phyloP scores from a whole-genome alignment of 23 tunicate genomes.

The Phallusia fumigata region DNA sequence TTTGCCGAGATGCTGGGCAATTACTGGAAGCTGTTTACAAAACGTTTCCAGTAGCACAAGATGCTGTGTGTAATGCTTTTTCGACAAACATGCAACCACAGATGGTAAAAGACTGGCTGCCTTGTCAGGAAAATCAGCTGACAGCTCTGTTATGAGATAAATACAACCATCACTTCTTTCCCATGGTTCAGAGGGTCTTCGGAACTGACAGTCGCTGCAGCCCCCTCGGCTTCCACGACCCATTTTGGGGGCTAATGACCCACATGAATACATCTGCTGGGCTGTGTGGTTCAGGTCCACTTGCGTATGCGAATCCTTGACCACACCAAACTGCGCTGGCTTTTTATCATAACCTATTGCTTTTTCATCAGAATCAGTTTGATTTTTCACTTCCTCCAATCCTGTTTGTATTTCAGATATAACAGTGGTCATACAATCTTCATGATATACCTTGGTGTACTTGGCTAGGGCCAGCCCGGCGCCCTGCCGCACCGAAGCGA shows the following conservation, averaged over 20 bases:
- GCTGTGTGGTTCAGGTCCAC: slow-evolving; percentile 57
- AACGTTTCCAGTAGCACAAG: slow-evolving; percentile 71
- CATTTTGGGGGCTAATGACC: slow-evolving; percentile 94
- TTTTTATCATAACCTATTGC: slow-evolving; percentile 72
- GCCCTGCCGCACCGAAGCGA: slow-evolving; percentile 92
- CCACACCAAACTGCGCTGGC: slow-evolving; percentile 93
- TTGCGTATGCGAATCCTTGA: slow-evolving; percentile 43
- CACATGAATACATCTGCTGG: slow-evolving; percentile 96
- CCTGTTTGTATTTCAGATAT: slow-evolving; percentile 53
- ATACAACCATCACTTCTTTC: slow-evolving; percentile 92
- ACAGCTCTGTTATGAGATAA: slow-evolving; percentile 61
- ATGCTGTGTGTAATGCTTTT: slow-evolving; percentile 71
- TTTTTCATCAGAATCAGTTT: slow-evolving; percentile 51
- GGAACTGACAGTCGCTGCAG: slow-evolving; percentile 78
- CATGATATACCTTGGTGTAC: slow-evolving; percentile 66
- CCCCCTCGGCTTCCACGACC: slow-evolving; percentile 75
- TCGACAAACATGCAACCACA: slow-evolving; percentile 38
- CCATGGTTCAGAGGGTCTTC: slow-evolving; percentile 88
- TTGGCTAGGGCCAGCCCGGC: slow-evolving; percentile 85
- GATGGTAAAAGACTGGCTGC: slow-evolving; percentile 34
- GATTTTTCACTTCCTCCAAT: slow-evolving; percentile 51
- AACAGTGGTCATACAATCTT: slow-evolving; percentile 40
- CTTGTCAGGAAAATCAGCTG: slow-evolving; percentile 28
- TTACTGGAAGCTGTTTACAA: slow-evolving; percentile 78
- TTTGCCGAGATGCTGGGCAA: slow-evolving; percentile 65